Base-by-base conservation (phyloP, 1,140 invertebrate genomes). In the Trypoxylus dichotomus region DNA sequence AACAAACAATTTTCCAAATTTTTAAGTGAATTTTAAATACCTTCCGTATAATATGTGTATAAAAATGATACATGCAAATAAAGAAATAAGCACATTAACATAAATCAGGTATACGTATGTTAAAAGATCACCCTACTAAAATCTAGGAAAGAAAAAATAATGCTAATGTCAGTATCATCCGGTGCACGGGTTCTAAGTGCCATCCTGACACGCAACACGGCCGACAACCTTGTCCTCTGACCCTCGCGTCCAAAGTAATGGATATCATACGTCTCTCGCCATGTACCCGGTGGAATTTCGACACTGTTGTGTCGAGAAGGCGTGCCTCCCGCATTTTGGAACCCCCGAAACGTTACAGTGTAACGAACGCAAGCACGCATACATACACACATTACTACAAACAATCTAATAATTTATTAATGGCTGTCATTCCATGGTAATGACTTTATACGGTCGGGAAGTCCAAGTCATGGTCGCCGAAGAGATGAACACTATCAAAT, bases 381-480 rank as follows among this genome's bases (percentile, higher is more conserved):
- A 27, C 24, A 27, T 68, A 68, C 27, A 68, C 24, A 68, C 60
- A 68, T 24, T 68, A 15, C 60, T 68, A 68, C 60, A 68, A 68
- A 68, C 60, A 74, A 74, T 74, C 32, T 47, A 32, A 75, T 79
- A 76, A 79, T 76, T 76, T 79, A 79, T 79, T 79, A 79, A 79
- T 79, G 78, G 43, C 78, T 63, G 76, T 72, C 76, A 72, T 72
- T 43, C 63, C 21, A 29, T 63, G 60, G 74, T 78, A 79, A 79
- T 75, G 78, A 79, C 78, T 79, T 79, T 74, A 79, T 79, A 79
- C 76, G 75, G 78, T 68, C 75, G 78, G 78, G 71, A 79, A 79
- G 75, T 79, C 37, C 78, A 75, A 79, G 78, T 79, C 78, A 79
- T 79, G 78, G 75, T 37, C 72, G 72, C n/a, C 72, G 72, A 21